These are phyloP conservation scores for Amphipyra tragopoginis DNA, from an alignment of 2,888 invertebrate genomes.

Conservation along the genomic window DNA sequence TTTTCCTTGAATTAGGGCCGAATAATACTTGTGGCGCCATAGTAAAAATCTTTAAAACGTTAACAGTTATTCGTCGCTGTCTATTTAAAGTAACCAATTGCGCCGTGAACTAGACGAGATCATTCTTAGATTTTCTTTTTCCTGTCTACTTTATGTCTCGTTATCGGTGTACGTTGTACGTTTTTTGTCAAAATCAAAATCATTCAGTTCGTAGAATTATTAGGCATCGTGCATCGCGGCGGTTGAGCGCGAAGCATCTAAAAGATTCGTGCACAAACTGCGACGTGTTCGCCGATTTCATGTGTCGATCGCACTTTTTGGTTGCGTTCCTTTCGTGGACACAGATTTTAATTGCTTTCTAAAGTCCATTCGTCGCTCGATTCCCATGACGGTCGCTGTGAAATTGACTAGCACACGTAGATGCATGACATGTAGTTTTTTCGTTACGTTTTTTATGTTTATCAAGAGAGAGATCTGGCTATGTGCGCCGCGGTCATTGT, in stretches of 20 bases:
- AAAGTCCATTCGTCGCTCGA: slow-evolving; percentile 86
- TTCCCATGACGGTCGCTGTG: slow-evolving; percentile 88
- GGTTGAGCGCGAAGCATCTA: slow-evolving; percentile 52
- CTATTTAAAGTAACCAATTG: slow-evolving; percentile 53
- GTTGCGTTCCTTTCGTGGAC: slow-evolving; percentile 75
- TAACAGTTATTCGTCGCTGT: slow-evolving; percentile 43
- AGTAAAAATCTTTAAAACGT: slow-evolving; percentile 52
- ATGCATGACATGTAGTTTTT: slow-evolving; percentile 90
- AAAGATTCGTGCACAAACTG: slow-evolving; percentile 69
- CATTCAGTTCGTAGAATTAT: slow-evolving; percentile 69
- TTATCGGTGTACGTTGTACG: slow-evolving; percentile 48
- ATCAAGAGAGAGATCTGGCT: slow-evolving; percentile 86
- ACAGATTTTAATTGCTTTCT: slow-evolving; percentile 88
- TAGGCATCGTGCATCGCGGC: slow-evolving; percentile 58
- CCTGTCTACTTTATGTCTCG: slow-evolving; percentile 55
- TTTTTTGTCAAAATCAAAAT: slow-evolving; percentile 73
- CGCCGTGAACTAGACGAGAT: slow-evolving; percentile 38
- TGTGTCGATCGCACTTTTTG: slow-evolving; percentile 82
- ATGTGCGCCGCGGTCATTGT: slow-evolving; percentile 86
- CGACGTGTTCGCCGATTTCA: slow-evolving; percentile 76
- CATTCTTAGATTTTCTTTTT: slow-evolving; percentile 59
- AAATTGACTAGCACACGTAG: slow-evolving; percentile 89
- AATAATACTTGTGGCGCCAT: slow-evolving; percentile 65
- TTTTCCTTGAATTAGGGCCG: slow-evolving; percentile 62
- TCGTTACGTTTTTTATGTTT: slow-evolving; percentile 84